Evolutionary conservation across 2,888 invertebrate species (phyloP).

Genomic region (Eudasyphora cyanicolor): DNA sequence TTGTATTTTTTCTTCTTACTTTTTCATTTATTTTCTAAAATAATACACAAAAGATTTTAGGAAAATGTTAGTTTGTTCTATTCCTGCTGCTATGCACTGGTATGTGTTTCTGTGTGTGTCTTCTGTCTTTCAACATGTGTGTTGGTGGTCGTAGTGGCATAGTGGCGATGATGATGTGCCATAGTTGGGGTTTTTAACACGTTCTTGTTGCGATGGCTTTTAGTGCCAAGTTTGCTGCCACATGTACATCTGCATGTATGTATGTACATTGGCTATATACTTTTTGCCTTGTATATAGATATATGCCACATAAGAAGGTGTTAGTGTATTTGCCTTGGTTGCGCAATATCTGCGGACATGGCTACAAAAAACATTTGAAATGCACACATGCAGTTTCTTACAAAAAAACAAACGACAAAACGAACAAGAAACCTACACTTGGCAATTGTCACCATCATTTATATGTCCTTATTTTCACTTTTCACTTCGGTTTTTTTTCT

Average conservation of each 20-base stretch:
- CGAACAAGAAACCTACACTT: neutral
- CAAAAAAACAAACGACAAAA: no score
- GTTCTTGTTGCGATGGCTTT: conserved; percentile 54
- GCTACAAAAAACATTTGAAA: neutral
- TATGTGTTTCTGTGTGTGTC: neutral
- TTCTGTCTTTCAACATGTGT: neutral
- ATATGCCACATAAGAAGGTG: neutral
- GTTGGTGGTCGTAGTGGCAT: conserved; percentile 19
- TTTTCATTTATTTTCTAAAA: conserved; percentile 3
- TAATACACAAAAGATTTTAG: neutral
- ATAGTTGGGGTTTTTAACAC: conserved; percentile 45
- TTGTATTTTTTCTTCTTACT: neutral
- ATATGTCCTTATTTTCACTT: conserved; percentile 18
- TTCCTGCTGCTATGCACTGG: neutral
- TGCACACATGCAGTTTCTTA: neutral
- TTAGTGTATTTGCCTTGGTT: neutral
- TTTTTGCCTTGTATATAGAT: neutral
- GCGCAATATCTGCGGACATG: conserved; percentile 11
- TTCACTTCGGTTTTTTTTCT: neutral
- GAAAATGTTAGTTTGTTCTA: neutral
- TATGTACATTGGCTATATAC: neutral
- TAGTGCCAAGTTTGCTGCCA: conserved; percentile 59
- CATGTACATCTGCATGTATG: conserved; percentile 26
- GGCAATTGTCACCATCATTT: neutral
- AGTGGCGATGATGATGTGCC: neutral